phyloP scores from a whole-genome alignment of 2,888 invertebrate species.

The Lasioglossum pauxillum region DNA sequence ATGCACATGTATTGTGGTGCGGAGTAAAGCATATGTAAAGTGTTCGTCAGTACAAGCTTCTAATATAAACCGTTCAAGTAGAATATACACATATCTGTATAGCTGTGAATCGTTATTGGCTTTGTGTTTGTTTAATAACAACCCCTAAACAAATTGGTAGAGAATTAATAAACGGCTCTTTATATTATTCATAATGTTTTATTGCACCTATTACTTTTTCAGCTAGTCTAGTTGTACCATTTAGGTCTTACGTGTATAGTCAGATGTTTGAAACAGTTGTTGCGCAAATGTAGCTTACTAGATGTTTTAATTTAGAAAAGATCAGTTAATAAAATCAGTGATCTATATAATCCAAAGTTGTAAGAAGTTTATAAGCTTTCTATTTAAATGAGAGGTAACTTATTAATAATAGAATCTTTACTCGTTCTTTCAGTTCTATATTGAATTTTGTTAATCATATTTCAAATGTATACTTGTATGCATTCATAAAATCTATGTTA shows the following conservation, averaged over 20 bases:
- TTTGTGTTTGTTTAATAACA: slow-evolving; percentile 33
- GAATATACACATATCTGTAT: slow-evolving; percentile 17
- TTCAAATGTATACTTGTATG: not conserved
- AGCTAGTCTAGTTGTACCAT: slow-evolving; percentile 19
- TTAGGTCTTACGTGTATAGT: slow-evolving; percentile 28
- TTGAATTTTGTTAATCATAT: not conserved
- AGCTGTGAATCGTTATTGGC: slow-evolving; percentile 6
- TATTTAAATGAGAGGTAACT: not conserved
- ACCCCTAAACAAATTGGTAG: slow-evolving; percentile 24
- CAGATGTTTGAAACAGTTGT: slow-evolving; percentile 16
- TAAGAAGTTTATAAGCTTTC: not conserved
- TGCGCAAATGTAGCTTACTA: not conserved
- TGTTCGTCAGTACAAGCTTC: slow-evolving; percentile 23
- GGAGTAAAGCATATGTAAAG: slow-evolving; percentile 24
- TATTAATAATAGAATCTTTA: not conserved
- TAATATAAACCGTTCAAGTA: slow-evolving; percentile 19
- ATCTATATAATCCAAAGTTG: not conserved
- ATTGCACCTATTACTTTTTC: slow-evolving; percentile 47
- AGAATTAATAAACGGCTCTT: slow-evolving; percentile 41
- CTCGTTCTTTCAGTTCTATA: not conserved
- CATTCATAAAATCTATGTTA: not conserved
- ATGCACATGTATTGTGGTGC: slow-evolving; percentile 19
- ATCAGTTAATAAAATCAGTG: slow-evolving; percentile 1
- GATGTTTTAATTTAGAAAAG: not conserved
- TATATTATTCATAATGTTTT: slow-evolving; percentile 43